Conservation (phyloP, 2,888 invertebrate species). For the Ochropleura leucogaster region DNA sequence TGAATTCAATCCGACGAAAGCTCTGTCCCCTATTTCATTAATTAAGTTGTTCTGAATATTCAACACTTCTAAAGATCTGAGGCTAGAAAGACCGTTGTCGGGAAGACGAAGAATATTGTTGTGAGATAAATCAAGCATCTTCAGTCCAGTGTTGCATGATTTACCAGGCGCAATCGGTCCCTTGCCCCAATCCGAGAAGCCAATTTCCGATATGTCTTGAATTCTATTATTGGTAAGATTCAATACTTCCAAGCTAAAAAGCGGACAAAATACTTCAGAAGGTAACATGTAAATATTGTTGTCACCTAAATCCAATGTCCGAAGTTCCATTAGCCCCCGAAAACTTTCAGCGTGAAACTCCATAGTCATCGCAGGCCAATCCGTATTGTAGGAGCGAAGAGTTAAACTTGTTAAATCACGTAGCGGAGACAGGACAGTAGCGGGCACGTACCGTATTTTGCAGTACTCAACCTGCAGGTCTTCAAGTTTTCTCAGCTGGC, state of each 20-base stretch:
- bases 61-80: constrained; percentile 93
- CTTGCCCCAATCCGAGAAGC: constrained; percentile 94
- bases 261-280: constrained; percentile 93
- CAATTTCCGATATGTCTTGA: constrained; percentile 94
- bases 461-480: constrained; percentile 94
- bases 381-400: constrained; percentile 94
- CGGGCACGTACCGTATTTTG: constrained; percentile 94
- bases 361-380: constrained; percentile 95
- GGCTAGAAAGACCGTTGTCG: constrained; percentile 93
- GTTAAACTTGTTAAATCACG: constrained; percentile 93
- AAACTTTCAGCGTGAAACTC: constrained; percentile 94
- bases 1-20: constrained; percentile 93
- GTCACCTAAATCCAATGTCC: constrained; percentile 93
- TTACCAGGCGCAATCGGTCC: constrained; percentile 92
- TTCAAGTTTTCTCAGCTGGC: constrained; percentile 93
- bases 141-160: constrained; percentile 93
- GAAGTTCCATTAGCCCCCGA: constrained; percentile 92
- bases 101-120: constrained; percentile 93
- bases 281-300: constrained; percentile 95
- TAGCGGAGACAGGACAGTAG: constrained; percentile 92
- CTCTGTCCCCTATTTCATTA: constrained; percentile 93
- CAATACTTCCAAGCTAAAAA: constrained; percentile 92
- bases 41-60: constrained; percentile 94
- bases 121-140: constrained; percentile 93
- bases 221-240: constrained; percentile 95